A percentile compares a stretch with the other conserved stretches of the same genome.
phyloP scores from a whole-genome alignment of 2,113 vertebrate species.

The Delphinus delphis region DNA sequence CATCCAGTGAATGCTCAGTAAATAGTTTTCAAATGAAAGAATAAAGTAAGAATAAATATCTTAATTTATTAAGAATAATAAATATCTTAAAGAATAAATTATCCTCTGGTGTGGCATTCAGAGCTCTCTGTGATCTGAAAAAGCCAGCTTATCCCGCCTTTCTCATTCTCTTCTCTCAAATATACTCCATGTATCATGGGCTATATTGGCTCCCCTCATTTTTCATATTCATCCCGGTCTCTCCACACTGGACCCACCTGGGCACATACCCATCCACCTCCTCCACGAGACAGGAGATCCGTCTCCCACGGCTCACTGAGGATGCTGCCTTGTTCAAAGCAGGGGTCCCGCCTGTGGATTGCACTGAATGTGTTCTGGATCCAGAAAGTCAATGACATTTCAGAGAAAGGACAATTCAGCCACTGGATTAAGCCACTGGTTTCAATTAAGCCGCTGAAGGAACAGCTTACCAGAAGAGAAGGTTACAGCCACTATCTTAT shows the following conservation, averaged over 20 bases:
- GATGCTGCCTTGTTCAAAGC: background rate
- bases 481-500: background rate
- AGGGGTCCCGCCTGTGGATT: background rate
- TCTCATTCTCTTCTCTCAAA: background rate
- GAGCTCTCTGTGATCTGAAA: background rate
- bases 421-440: background rate
- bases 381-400: background rate
- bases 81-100: background rate
- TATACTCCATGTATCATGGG: background rate
- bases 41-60: background rate
- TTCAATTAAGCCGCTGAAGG: background rate
- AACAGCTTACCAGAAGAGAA: background rate
- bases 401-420: background rate
- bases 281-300: background rate
- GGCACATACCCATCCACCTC: too few relatives aligned
- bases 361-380: background rate
- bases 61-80: too few relatives aligned
- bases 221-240: background rate
- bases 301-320: background rate
- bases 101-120: background rate
- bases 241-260: background rate
- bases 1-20: background rate
- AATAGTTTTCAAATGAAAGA: background rate
- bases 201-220: background rate
- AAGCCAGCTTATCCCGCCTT: background rate